Evolutionary conservation across 1,140 invertebrate genomes (phyloP).

Genomic region (Gerris buenoi): DNA sequence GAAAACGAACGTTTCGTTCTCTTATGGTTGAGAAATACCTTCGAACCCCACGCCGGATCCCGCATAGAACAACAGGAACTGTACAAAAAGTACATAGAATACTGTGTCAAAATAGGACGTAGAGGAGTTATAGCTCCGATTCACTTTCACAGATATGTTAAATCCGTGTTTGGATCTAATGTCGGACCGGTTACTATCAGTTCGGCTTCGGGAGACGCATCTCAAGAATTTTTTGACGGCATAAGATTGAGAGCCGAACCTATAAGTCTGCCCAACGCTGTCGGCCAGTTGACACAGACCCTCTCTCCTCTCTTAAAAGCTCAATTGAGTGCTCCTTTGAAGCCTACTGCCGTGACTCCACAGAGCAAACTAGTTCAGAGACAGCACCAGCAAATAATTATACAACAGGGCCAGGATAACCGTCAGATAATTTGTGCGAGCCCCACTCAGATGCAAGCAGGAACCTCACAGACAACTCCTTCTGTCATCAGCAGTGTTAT

Average conservation of each 20-base stretch:
- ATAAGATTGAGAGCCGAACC: slow-evolving; percentile 47
- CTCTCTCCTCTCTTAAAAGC: slow-evolving; percentile 58
- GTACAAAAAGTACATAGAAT: slow-evolving; percentile 68
- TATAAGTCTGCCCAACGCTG: slow-evolving; percentile 8
- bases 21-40: slow-evolving; percentile 61
- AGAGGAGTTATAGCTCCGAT: slow-evolving; percentile 57
- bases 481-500: background rate
- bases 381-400: slow-evolving; percentile 40
- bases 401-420: slow-evolving; percentile 34
- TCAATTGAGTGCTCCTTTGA: slow-evolving; percentile 53
- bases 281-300: slow-evolving; percentile 20
- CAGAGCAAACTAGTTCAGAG: slow-evolving; percentile 35
- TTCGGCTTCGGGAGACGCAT: slow-evolving; percentile 23
- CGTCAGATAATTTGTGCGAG: background rate
- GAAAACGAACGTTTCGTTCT: slow-evolving; percentile 72
- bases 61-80: slow-evolving; percentile 64
- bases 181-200: slow-evolving; percentile 48
- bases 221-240: slow-evolving; percentile 52
- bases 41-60: slow-evolving; percentile 44
- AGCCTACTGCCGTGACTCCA: slow-evolving; percentile 30
- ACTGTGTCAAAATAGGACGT: slow-evolving; percentile 60
- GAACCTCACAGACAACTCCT: background rate
- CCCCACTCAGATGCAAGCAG: background rate
- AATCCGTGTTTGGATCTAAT: slow-evolving; percentile 57
- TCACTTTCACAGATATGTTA: slow-evolving; percentile 66